Conservation (phyloP, 2,797 vertebrate genomes). For the Lepus townsendii region DNA sequence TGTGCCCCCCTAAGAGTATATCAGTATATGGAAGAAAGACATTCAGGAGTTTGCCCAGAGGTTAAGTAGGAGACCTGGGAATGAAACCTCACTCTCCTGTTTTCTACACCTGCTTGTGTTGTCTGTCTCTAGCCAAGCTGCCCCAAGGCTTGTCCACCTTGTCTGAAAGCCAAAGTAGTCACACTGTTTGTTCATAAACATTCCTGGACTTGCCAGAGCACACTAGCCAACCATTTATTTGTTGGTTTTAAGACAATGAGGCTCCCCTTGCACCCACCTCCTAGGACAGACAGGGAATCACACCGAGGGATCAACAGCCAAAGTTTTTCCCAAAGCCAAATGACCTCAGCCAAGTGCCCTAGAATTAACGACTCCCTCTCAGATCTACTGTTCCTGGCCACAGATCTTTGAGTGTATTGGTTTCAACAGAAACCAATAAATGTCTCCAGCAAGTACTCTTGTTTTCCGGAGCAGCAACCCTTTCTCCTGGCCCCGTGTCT, state of each 20-base stretch:
- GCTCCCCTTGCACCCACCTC: slow-evolving; percentile 41
- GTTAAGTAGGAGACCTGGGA: slow-evolving; percentile 48
- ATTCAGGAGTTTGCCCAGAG: slow-evolving; percentile 13
- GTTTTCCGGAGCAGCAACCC: slow-evolving; percentile 38
- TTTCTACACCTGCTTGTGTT: neutral
- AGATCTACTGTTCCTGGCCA: slow-evolving; percentile 77
- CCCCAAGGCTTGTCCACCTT: slow-evolving; percentile 49
- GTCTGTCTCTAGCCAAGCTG: slow-evolving; percentile 65
- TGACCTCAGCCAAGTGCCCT: slow-evolving; percentile 75
- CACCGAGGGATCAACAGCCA: neutral
- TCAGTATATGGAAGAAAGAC: slow-evolving; percentile 17
- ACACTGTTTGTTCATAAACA: slow-evolving; percentile 70
- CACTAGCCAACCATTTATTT: slow-evolving; percentile 40
- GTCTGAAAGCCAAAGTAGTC: slow-evolving; percentile 73
- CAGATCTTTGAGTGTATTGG: slow-evolving; percentile 84
- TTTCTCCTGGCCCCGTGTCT: slow-evolving; percentile 32
- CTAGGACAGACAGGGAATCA: neutral
- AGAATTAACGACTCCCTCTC: slow-evolving; percentile 80
- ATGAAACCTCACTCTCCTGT: slow-evolving; percentile 53
- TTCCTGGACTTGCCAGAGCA: slow-evolving; percentile 65
- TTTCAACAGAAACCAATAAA: slow-evolving; percentile 80
- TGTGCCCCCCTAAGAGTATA: neutral
- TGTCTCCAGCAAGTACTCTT: slow-evolving; percentile 52
- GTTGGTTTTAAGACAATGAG: slow-evolving; percentile 50
- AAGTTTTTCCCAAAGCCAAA: slow-evolving; percentile 72